Base-by-base conservation (phyloP, 2,797 vertebrate genomes). In the Antennarius maculatus region DNA sequence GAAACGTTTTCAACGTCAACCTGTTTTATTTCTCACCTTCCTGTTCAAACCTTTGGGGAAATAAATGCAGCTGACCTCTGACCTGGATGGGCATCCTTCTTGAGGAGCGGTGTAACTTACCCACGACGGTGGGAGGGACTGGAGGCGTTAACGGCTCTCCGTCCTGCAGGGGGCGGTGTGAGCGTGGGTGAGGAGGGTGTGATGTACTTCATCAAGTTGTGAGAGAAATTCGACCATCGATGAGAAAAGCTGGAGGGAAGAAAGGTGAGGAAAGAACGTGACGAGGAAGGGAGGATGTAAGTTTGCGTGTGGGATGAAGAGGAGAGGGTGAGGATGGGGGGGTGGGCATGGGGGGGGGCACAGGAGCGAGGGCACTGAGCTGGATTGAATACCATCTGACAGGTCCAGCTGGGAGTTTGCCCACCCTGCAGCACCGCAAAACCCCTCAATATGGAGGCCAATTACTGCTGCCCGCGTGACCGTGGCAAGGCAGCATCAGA, bases 321-420 rank as follows among this genome's bases (percentile, higher is more conserved):
- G 37, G 76, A 62, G 58, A 74, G 7, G 17, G 71, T 34, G 23
- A 70, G 67, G 74, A 85, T 62, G 71, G 72, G 74, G 43, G 12
- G 9, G 46, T 41, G 18, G 58, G 57, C 18, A 7, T 76, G 72
- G 77, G 75, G 56, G 76, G 78, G 78, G 86, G 69, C 69, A 82
- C 69, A 89, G 84, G 80, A 90, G 81, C 79, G 87, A 85, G 86
- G 92, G 92, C 92, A 92, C 86, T 91, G 92, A 94, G 91, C 91
- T 94, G 93, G 91, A 94, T 87, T 90, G 87, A 88, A 94, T 93
- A 89, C 91, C 92, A 92, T 93, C 89, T 94, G 92, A 94, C 93
- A 93, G 90, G 90, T 93, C 92, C 93, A 94, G 90, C 92, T 94
- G 93, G 93, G 92, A 91, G 88, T 81, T 88, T 91, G 92, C 91